phyloP scores from a whole-genome alignment of 1,140 invertebrate genomes.

The Copidosoma floridanum region DNA sequence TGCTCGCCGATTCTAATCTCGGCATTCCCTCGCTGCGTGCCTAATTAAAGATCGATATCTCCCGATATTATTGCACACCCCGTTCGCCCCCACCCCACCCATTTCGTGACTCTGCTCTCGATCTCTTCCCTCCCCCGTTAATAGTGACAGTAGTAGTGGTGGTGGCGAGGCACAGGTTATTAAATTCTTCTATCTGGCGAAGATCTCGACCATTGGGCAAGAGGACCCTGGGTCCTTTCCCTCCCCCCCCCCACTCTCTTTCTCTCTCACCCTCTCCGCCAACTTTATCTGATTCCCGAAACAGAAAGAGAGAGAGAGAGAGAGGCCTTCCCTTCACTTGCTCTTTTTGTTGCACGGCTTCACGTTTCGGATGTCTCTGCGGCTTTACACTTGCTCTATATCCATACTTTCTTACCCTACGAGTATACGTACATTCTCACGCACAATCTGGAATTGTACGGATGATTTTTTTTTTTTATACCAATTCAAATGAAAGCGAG shows the following conservation, averaged over 20 bases:
- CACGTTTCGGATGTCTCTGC: no score
- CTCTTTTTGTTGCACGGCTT: no score
- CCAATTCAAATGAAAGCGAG: no score
- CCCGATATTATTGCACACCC: slow-evolving; percentile 54
- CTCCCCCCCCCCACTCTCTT: slow-evolving; percentile 29
- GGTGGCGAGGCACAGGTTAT: slow-evolving; percentile 45
- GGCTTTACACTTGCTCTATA: no score
- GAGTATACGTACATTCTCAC: no score
- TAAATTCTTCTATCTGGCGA: slow-evolving; percentile 55
- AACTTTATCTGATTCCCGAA: slow-evolving; percentile 27
- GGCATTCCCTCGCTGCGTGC: slow-evolving; percentile 54
- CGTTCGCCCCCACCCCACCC: slow-evolving; percentile 17
- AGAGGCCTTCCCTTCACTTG: no score
- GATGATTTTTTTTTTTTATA: no score
- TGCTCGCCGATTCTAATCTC: slow-evolving; percentile 49
- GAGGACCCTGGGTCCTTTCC: slow-evolving; percentile 34
- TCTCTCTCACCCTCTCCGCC: slow-evolving; percentile 30
- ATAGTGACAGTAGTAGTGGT: no score
- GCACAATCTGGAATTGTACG: no score
- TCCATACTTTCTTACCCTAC: no score
- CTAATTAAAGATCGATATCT: slow-evolving; percentile 60
- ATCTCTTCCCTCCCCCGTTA: background rate
- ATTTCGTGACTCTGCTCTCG: background rate
- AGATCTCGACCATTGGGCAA: slow-evolving; percentile 53
- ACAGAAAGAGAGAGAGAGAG: background rate